A percentile compares a stretch with the other conserved stretches of the same genome.
phyloP scores from a whole-genome alignment of 2,113 vertebrate genomes.

The western clawed frog (Xenopus tropicalis) region DNA sequence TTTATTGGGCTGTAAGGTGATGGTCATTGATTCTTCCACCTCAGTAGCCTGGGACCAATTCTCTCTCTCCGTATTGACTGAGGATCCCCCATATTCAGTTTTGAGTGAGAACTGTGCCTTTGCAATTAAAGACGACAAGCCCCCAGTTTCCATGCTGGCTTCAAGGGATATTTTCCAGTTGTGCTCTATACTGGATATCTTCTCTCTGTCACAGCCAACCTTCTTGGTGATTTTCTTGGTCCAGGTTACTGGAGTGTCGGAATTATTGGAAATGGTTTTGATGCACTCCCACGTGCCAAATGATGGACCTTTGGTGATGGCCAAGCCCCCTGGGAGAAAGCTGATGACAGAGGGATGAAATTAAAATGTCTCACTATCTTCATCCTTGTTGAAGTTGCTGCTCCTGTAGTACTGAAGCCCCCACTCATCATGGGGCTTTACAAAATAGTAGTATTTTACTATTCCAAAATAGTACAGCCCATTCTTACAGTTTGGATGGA shows the following conservation, averaged over 20 bases:
- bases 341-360: slow-evolving; percentile 25
- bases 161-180: slow-evolving; percentile 22
- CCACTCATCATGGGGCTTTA: slow-evolving; percentile 18
- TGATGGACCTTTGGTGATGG: slow-evolving; percentile 5
- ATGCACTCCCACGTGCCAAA: slow-evolving; percentile 23
- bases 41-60: slow-evolving; percentile 31
- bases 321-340: slow-evolving; percentile 28
- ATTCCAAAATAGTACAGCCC: slow-evolving; percentile 36
- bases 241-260: slow-evolving; percentile 7
- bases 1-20: not conserved
- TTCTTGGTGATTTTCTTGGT: slow-evolving; percentile 15
- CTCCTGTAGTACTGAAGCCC: slow-evolving; percentile 14
- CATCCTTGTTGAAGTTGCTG: not conserved
- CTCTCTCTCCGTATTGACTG: slow-evolving; percentile 22
- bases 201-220: slow-evolving; percentile 27
- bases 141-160: not conserved
- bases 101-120: slow-evolving; percentile 27
- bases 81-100: slow-evolving; percentile 6
- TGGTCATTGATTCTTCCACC: slow-evolving; percentile 6
- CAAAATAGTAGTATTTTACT: slow-evolving; percentile 14
- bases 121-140: not conserved
- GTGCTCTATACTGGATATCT: slow-evolving; percentile 21
- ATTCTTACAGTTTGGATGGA: slow-evolving; percentile 16
- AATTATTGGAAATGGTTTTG: slow-evolving; percentile 35
- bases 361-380: not conserved